phyloP scores from a whole-genome alignment of 30 jellyfish, hydroid and myxozoan species.

The Sanderia malayensis region DNA sequence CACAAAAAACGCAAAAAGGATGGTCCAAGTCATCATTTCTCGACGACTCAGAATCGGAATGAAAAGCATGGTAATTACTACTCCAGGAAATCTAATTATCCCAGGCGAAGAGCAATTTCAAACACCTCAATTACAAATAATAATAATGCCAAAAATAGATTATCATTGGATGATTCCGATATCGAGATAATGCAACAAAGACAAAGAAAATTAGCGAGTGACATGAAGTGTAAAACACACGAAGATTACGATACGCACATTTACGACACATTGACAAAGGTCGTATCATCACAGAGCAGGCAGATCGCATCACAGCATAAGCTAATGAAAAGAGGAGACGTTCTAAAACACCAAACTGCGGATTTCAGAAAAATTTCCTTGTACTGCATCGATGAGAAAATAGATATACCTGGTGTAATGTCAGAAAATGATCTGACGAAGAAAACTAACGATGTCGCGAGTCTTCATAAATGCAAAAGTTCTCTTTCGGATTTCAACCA shows the following conservation, averaged over 20 bases:
- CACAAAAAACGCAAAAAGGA: too few relatives aligned
- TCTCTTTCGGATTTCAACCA: neutral
- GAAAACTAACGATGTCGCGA: neutral
- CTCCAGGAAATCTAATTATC: too few relatives aligned
- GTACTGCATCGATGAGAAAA: conserved; percentile 17
- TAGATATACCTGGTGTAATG: neutral
- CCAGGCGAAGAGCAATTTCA: conserved; percentile 10
- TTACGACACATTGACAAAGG: neutral
- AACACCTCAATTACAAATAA: conserved; percentile 15
- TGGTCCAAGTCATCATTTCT: too few relatives aligned
- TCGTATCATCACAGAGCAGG: neutral
- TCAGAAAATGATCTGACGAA: too few relatives aligned
- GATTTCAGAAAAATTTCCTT: conserved; percentile 40
- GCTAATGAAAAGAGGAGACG: neutral
- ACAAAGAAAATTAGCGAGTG: conserved; percentile 5
- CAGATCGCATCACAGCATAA: neutral
- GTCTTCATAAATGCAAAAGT: neutral
- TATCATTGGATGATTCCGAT: conserved; percentile 25
- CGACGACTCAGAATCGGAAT: too few relatives aligned
- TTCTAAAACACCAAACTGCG: neutral
- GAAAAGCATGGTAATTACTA: too few relatives aligned
- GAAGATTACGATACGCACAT: conserved; percentile 17
- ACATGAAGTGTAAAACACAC: conserved; percentile 1
- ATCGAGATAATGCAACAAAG: conserved; percentile 21
- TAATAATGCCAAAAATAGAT: neutral